phyloP scores from a whole-genome alignment of 64 coral and sea anemone genomes.

The Dendronephthya gigantea region DNA sequence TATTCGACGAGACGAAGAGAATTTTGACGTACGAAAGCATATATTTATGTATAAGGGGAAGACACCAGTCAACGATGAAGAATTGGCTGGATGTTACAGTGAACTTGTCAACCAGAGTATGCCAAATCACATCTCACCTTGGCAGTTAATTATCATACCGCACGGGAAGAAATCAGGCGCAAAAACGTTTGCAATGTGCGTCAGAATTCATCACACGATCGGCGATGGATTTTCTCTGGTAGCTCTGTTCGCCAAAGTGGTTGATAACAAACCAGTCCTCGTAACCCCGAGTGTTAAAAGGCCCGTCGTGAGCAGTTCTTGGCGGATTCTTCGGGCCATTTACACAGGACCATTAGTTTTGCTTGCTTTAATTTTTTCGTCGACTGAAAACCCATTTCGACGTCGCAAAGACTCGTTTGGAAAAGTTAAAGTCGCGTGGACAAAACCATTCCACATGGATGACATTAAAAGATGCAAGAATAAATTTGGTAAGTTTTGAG shows the following conservation, averaged over 20 bases:
- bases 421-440: neutral
- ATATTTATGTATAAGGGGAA: neutral
- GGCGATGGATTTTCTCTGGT: neutral
- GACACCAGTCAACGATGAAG: neutral
- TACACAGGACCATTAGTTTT: neutral
- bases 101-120: neutral
- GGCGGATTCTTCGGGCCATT: neutral
- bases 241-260: neutral
- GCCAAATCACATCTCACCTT: neutral
- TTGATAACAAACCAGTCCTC: neutral
- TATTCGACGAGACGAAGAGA: neutral
- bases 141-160: conserved; percentile 1
- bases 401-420: neutral
- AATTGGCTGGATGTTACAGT: neutral
- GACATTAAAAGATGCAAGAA: neutral
- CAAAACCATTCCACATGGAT: neutral
- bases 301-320: neutral
- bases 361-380: neutral
- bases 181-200: neutral
- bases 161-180: neutral
- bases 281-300: neutral
- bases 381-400: neutral
- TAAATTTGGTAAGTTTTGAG: conserved; percentile 4
- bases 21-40: neutral
- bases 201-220: neutral